Evolutionary conservation across 2,888 invertebrate genomes (phyloP).

Genomic region (Charanyca ferruginea): DNA sequence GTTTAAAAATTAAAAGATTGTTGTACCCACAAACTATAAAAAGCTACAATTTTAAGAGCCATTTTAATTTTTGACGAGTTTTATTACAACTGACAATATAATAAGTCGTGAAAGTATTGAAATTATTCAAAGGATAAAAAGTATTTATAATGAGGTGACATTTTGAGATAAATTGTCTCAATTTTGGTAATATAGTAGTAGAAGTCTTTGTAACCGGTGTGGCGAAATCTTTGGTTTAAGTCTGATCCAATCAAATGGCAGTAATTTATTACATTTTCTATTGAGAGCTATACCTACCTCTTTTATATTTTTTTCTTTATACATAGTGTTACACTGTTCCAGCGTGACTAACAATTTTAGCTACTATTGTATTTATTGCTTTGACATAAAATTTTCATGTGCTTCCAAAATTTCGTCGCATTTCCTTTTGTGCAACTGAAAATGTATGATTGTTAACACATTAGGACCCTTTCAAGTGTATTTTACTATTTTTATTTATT

Average conservation of each 20-base stretch:
- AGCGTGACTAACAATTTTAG: slow-evolving; percentile 22
- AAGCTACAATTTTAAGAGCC: background rate
- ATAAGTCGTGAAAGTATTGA: background rate
- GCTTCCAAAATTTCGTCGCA: slow-evolving; percentile 14
- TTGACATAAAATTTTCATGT: slow-evolving; percentile 8
- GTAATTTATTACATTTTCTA: slow-evolving; percentile 16
- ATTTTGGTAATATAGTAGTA: background rate
- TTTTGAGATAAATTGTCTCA: slow-evolving; percentile 4
- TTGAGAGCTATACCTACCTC: slow-evolving; percentile 29
- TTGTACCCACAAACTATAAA: background rate
- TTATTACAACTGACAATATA: background rate
- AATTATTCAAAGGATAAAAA: background rate
- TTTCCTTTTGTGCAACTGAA: slow-evolving; percentile 1
- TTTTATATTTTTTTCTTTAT: slow-evolving; percentile 36
- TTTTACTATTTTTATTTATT: slow-evolving; percentile 33
- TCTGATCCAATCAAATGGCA: slow-evolving; percentile 32
- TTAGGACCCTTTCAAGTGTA: slow-evolving; percentile 6
- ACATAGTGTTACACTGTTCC: slow-evolving; percentile 29
- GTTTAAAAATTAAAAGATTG: background rate
- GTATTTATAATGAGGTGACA: background rate
- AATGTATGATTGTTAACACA: background rate
- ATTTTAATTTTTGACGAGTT: background rate
- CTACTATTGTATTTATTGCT: slow-evolving; percentile 45
- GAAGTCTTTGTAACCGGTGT: slow-evolving; percentile 15
- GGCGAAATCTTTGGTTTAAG: slow-evolving; percentile 58